Evolutionary conservation across 1,140 invertebrate genomes (phyloP).

Genomic region (Rhopalosiphum maidis): DNA sequence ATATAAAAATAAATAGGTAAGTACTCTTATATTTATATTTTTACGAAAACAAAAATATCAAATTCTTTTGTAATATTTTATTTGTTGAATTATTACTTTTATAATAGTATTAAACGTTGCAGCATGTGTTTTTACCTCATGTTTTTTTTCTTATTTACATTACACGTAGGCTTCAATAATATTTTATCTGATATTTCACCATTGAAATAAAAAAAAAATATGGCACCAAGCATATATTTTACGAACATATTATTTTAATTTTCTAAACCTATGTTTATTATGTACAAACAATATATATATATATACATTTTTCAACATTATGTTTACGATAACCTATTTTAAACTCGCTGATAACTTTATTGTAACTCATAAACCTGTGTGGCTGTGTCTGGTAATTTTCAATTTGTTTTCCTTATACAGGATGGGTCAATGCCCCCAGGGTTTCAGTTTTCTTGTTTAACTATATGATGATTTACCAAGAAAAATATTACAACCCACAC

Average conservation of each 20-base stretch:
- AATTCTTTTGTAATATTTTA: background rate
- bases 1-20: too few relatives aligned
- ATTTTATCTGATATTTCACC: background rate
- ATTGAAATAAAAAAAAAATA: background rate
- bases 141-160: background rate
- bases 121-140: background rate
- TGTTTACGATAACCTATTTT: slow-evolving; percentile 11
- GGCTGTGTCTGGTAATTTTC: slow-evolving; percentile 8
- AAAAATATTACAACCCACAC: background rate
- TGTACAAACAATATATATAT: background rate
- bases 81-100: background rate
- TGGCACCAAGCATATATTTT: background rate
- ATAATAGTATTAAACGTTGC: background rate
- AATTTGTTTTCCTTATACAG: background rate
- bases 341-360: background rate
- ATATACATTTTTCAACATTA: background rate
- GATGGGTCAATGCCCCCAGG: background rate
- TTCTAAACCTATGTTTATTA: background rate
- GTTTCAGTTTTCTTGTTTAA: background rate
- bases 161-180: background rate
- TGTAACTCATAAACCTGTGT: background rate
- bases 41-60: background rate
- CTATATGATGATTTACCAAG: background rate
- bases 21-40: too few relatives aligned
- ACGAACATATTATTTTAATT: background rate